Evolutionary conservation across 37 sponge, comb jelly and placozoan species (phyloP).

Genomic region (Geodia barretti): DNA sequence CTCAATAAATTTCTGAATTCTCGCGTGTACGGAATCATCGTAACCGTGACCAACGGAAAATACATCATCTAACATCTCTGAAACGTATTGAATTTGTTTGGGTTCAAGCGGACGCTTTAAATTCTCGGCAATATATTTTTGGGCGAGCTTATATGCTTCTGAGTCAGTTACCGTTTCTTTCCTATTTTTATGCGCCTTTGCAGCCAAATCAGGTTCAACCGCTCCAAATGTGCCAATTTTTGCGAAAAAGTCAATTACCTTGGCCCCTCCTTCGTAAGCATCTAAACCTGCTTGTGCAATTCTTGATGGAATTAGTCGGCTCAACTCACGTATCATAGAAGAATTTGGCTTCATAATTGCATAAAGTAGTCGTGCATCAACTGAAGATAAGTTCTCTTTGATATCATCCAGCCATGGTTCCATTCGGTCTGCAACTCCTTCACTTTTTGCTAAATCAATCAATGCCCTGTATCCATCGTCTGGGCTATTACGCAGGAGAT

Average conservation of each 20-base stretch:
- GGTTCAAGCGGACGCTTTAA: not conserved
- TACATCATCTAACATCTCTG: slow-evolving; percentile 22
- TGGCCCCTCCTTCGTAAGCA: no score
- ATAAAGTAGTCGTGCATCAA: slow-evolving; percentile 23
- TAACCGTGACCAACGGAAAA: not conserved
- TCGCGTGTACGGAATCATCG: not conserved
- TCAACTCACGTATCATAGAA: slow-evolving; percentile 1
- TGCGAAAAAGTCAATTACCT: no score
- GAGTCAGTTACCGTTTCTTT: no score
- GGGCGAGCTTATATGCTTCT: no score
- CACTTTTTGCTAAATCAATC: slow-evolving; percentile 20
- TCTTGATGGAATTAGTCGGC: slow-evolving; percentile 24
- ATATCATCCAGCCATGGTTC: slow-evolving; percentile 56
- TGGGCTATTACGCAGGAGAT: not conserved
- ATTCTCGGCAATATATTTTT: no score
- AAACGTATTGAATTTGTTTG: slow-evolving; percentile 22
- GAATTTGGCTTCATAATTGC: not conserved
- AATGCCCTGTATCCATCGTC: slow-evolving; percentile 9
- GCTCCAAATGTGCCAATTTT: no score
- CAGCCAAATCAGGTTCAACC: no score
- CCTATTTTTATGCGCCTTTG: no score
- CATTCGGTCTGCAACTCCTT: slow-evolving; percentile 23
- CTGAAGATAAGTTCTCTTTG: slow-evolving; percentile 2
- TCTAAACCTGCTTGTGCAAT: no score
- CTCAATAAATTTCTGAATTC: slow-evolving; percentile 25